Evolutionary conservation across 2,888 invertebrate genomes (phyloP).

Genomic region (Lissonota sp.): DNA sequence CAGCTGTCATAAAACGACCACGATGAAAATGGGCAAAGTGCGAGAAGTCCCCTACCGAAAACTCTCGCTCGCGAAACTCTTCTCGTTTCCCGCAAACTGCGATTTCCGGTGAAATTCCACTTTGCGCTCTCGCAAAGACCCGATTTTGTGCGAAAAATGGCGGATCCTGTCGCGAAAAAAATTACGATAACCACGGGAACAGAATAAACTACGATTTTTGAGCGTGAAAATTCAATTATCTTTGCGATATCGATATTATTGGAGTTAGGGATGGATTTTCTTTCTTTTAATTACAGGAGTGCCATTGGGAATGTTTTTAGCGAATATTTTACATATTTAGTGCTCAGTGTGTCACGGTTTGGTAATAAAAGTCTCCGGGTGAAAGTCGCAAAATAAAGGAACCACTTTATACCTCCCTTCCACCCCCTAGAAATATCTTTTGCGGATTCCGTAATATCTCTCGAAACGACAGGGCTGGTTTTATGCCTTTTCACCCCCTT

Average conservation of each 20-base stretch:
- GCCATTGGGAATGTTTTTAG: too few relatives aligned
- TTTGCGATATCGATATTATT: too few relatives aligned
- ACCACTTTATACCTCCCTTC: constrained; percentile 41
- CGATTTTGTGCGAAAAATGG: too few relatives aligned
- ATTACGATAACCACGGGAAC: too few relatives aligned
- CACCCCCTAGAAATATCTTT: constrained; percentile 42
- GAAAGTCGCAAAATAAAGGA: constrained; percentile 50
- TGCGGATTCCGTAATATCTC: constrained; percentile 64
- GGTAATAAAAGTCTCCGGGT: constrained; percentile 50
- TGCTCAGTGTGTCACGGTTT: constrained; percentile 43
- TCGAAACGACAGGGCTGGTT: constrained; percentile 58
- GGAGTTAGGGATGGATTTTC: too few relatives aligned
- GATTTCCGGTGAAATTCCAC: constrained; percentile 42
- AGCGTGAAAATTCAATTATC: too few relatives aligned
- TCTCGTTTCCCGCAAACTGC: constrained; percentile 1
- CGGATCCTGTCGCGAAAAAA: too few relatives aligned
- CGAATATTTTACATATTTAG: not conserved
- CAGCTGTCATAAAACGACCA: not conserved
- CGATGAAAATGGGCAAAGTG: not conserved
- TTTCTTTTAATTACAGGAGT: too few relatives aligned
- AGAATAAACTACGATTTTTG: too few relatives aligned
- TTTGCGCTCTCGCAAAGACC: not conserved
- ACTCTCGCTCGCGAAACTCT: constrained; percentile 10
- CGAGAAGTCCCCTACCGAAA: constrained; percentile 15
- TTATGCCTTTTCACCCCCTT: constrained; percentile 56